phyloP scores from a whole-genome alignment of 30 jellyfish, hydroid and myxozoan species.

The Sanderia malayensis region DNA sequence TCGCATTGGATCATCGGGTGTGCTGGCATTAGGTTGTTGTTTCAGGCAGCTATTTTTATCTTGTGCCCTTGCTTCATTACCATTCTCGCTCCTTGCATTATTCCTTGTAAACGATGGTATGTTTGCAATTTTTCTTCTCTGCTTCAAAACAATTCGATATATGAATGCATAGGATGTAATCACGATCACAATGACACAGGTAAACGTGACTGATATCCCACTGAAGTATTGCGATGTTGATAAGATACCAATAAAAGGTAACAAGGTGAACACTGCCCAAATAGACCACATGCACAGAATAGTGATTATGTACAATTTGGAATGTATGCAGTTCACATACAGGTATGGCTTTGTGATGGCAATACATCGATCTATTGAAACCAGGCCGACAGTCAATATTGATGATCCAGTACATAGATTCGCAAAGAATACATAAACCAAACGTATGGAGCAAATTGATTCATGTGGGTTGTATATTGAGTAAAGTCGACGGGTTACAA shows the following conservation, averaged over 20 bases:
- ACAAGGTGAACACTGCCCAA: slow-evolving; percentile 35
- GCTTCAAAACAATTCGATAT: slow-evolving; percentile 38
- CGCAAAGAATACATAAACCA: slow-evolving; percentile 48
- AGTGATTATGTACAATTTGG: slow-evolving; percentile 1
- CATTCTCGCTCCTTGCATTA: background rate
- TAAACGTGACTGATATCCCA: slow-evolving; percentile 28
- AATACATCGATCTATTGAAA: slow-evolving; percentile 44
- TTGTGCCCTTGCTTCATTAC: too few relatives aligned
- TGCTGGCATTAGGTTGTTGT: background rate
- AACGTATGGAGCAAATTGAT: slow-evolving; percentile 23
- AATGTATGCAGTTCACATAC: slow-evolving; percentile 3
- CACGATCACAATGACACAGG: slow-evolving; percentile 11
- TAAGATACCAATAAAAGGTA: slow-evolving; percentile 36
- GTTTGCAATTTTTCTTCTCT: slow-evolving; percentile 32
- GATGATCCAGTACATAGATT: slow-evolving; percentile 64
- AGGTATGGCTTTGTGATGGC: slow-evolving; percentile 61
- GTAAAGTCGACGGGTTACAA: slow-evolving; percentile 41
- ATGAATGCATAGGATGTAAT: slow-evolving; percentile 35
- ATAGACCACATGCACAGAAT: slow-evolving; percentile 11
- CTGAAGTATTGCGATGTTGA: slow-evolving; percentile 37
- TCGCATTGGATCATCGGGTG: background rate
- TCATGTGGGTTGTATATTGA: background rate
- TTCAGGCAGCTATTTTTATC: background rate
- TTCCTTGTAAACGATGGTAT: background rate
- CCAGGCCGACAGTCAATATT: slow-evolving; percentile 47